Conservation (phyloP, 2,888 invertebrate species). For the Drosophila putrida region DNA sequence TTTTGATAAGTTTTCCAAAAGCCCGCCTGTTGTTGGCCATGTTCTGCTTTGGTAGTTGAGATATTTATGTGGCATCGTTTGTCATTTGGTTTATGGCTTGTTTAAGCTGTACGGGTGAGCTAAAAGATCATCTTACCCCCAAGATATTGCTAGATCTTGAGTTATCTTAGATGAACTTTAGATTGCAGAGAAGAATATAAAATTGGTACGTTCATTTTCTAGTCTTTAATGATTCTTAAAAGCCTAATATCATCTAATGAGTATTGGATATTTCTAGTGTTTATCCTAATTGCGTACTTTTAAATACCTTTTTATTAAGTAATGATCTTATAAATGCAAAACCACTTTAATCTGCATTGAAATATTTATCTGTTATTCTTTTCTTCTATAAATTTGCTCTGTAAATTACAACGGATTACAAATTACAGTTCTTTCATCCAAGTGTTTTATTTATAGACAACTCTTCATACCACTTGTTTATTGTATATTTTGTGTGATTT, state of each 20-base stretch:
- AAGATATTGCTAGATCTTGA: conserved; percentile 15
- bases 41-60: conserved; percentile 53
- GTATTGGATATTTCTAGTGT: background rate
- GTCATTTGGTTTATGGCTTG: conserved; percentile 79
- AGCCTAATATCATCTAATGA: background rate
- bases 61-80: conserved; percentile 76
- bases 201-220: too few relatives aligned
- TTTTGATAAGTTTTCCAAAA: conserved; percentile 71
- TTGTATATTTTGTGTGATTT: background rate
- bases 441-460: too few relatives aligned
- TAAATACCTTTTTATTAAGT: too few relatives aligned
- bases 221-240: background rate
- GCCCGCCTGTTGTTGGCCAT: conserved; percentile 39
- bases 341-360: too few relatives aligned
- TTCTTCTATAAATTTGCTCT: too few relatives aligned
- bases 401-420: background rate
- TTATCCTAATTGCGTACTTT: background rate
- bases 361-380: too few relatives aligned
- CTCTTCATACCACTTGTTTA: too few relatives aligned
- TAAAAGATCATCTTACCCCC: conserved; percentile 31
- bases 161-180: background rate
- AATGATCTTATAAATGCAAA: too few relatives aligned
- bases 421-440: background rate
- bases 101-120: conserved; percentile 47
- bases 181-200: background rate